Evolutionary conservation across 2,113 vertebrate species (phyloP).

Genomic region (Phasianus colchicus): DNA sequence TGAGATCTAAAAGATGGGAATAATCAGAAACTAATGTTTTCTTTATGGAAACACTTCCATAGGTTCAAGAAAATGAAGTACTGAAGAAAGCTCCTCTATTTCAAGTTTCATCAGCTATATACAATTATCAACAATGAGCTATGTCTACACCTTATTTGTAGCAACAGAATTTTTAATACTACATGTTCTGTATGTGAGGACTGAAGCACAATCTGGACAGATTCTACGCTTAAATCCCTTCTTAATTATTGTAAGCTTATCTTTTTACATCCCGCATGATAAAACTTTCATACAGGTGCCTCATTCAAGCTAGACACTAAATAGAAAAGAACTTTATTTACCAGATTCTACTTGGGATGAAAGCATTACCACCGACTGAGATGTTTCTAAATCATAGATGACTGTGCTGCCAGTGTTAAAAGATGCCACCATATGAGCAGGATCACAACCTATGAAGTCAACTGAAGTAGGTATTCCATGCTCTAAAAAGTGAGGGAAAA

Average conservation of each 20-base stretch:
- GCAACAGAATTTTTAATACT: background rate
- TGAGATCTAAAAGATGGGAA: background rate
- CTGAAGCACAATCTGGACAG: background rate
- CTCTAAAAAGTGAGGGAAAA: slow-evolving; percentile 74
- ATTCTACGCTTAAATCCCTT: background rate
- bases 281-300: background rate
- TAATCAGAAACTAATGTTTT: background rate
- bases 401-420: slow-evolving; percentile 90
- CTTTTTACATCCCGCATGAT: background rate
- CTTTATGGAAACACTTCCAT: rapidly evolving
- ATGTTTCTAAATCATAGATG: slow-evolving; percentile 96
- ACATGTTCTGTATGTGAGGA: background rate
- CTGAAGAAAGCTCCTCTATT: background rate
- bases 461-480: slow-evolving; percentile 93
- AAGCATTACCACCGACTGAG: slow-evolving; percentile 89
- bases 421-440: slow-evolving; percentile 94
- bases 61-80: background rate
- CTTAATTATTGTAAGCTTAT: background rate
- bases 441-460: slow-evolving; percentile 96
- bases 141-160: background rate
- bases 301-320: background rate
- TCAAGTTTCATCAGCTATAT: background rate
- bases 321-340: slow-evolving; percentile 65
- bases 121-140: background rate
- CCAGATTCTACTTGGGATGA: slow-evolving; percentile 89